Evolutionary conservation across 2,888 invertebrate genomes (phyloP).

Genomic region (Spisula solida): DNA sequence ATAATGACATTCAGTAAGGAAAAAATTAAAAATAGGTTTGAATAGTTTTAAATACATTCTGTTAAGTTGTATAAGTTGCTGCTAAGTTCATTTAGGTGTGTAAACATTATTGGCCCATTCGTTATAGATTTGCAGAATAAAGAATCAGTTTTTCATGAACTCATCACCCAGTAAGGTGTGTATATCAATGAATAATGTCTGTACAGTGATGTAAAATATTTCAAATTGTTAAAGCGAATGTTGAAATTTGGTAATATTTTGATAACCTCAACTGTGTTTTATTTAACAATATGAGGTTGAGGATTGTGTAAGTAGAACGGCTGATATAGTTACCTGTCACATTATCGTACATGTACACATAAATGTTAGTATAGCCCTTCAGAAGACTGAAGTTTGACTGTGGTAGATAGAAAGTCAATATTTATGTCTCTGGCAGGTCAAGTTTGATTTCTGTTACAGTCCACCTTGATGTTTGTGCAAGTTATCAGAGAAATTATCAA

Average conservation of each 20-base stretch:
- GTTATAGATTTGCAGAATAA: neutral
- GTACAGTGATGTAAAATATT: neutral
- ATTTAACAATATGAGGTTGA: neutral
- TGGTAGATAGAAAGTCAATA: too few relatives aligned
- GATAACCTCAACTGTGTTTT: neutral
- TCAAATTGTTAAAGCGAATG: neutral
- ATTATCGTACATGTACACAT: neutral
- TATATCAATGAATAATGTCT: neutral
- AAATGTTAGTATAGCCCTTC: too few relatives aligned
- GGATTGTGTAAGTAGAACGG: neutral
- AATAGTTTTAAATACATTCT: too few relatives aligned
- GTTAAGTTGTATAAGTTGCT: neutral
- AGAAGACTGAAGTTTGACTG: too few relatives aligned
- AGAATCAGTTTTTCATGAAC: neutral
- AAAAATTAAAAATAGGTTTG: too few relatives aligned
- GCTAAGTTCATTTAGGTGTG: conserved; percentile 8
- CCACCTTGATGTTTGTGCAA: too few relatives aligned
- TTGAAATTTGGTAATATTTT: neutral
- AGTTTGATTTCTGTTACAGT: too few relatives aligned
- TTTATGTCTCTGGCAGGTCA: too few relatives aligned
- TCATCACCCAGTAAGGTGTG: neutral
- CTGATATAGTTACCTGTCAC: neutral
- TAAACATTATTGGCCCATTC: neutral
- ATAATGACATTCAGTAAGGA: too few relatives aligned
- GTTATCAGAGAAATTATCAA: too few relatives aligned